A percentile compares a stretch with the other conserved stretches of the same genome.
These are phyloP conservation scores for Yponomeuta cagnagella DNA, from an alignment of 2,888 invertebrate genomes.

Conservation along the genomic window DNA sequence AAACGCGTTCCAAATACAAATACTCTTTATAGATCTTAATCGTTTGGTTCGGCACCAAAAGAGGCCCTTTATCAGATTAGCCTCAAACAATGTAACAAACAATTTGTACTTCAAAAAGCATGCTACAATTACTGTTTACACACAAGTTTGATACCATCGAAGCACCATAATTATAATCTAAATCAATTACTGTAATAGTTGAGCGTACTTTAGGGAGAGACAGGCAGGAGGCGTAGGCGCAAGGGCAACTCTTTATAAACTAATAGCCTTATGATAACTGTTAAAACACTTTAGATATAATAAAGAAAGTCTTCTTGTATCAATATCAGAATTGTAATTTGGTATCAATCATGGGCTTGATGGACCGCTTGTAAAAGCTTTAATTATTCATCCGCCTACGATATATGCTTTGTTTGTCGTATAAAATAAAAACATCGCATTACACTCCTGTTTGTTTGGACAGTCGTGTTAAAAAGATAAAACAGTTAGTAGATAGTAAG, in stretches of 20 bases:
- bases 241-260: constrained; percentile 44
- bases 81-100: constrained; percentile 10
- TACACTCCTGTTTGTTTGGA: too few relatives aligned
- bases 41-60: constrained; percentile 22
- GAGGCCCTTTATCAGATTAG: constrained; percentile 12
- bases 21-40: constrained; percentile 32
- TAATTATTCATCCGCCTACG: constrained; percentile 5
- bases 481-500: constrained; percentile 10
- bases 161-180: constrained; percentile 59
- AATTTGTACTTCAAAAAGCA: constrained; percentile 9
- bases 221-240: constrained; percentile 45
- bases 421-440: neutral
- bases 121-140: constrained; percentile 45
- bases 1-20: constrained; percentile 16
- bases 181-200: constrained; percentile 66
- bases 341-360: constrained; percentile 6
- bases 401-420: neutral
- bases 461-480: neutral
- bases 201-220: constrained; percentile 8
- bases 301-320: constrained; percentile 47
- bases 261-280: constrained; percentile 61
- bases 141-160: constrained; percentile 46
- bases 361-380: constrained; percentile 3
- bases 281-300: constrained; percentile 67
- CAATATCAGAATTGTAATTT: constrained; percentile 29